Evolutionary conservation across 2,797 vertebrate species (phyloP).

Genomic region (Rhyacichthys aspro): DNA sequence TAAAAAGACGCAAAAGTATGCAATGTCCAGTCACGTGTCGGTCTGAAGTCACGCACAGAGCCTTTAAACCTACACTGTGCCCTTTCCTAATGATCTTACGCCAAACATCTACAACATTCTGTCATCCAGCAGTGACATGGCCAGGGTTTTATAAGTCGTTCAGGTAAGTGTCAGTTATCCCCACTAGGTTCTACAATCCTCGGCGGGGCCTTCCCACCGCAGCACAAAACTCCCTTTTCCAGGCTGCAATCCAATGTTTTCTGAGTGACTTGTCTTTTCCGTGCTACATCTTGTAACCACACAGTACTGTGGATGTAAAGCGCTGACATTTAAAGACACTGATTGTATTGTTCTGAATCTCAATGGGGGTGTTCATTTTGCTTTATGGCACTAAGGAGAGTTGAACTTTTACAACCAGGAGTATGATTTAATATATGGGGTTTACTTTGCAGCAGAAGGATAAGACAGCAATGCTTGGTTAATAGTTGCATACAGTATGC

Average conservation of each 20-base stretch:
- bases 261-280: constrained; percentile 58
- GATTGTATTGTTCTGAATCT: constrained; percentile 58
- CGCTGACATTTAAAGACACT: constrained; percentile 61
- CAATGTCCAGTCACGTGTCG: not conserved
- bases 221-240: constrained; percentile 53
- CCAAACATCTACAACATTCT: constrained; percentile 41
- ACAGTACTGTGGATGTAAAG: constrained; percentile 45
- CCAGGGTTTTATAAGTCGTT: constrained; percentile 34
- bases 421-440: not conserved
- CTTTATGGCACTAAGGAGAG: constrained; percentile 40
- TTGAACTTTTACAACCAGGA: constrained; percentile 15
- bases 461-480: not conserved
- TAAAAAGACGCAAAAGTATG: not conserved
- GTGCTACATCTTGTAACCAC: constrained; percentile 22
- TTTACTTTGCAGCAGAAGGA: not conserved
- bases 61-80: not conserved
- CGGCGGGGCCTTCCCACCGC: constrained; percentile 36
- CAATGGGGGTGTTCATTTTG: constrained; percentile 26
- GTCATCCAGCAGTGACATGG: constrained; percentile 29
- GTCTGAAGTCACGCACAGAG: not conserved
- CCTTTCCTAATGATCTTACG: constrained; percentile 18
- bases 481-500: not conserved
- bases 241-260: constrained; percentile 53
- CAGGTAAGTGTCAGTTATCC: constrained; percentile 51
- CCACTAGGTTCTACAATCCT: constrained; percentile 42